Evolutionary conservation across 1,140 invertebrate species (phyloP), one percentile per base, ranked within the genome.

Genomic region (Aphelinus atriplicis): DNA sequence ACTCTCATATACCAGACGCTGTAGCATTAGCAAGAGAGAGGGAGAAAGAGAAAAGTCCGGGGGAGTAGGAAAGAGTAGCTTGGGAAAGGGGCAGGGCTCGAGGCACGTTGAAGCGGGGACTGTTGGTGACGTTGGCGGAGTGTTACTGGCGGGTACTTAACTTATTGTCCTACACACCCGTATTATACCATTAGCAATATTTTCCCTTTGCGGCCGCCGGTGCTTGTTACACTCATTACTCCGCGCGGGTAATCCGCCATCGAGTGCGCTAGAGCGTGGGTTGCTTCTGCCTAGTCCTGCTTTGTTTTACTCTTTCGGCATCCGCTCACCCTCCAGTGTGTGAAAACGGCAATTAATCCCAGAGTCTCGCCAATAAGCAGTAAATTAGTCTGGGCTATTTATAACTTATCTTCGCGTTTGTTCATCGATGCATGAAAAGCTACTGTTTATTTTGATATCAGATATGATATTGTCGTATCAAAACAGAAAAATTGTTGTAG

Each of bases 101-200:
- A 65, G 56, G 65, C 10, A 56, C 26, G 53, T 10, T 26, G 43
- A 43, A 67, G 65, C 55, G 43, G 66, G 76, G 76, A 75, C 81
- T 84, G 81, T 78, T 78, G 78, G 73, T 84, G 83, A 83, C 81
- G 80, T 82, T 81, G 78, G 78, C 73, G 78, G 81, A 83, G 82
- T 83, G 83, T 79, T 81, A 83, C 80, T 84, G 83, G 80, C 82
- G 81, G 81, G 80, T 83, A 80, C 80, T 83, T 83, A 84, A 84
- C 81, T 83, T 84, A 83, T 84, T 84, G 82, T 84, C 82, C 78
- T 82, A 83, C 81, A 81, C 81, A 82, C 75, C 78, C 77, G 81
- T 80, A 83, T 83, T 83, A 83, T 82, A 81, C 80, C 81, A 83
- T 84, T 84, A 83, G 80, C 81, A 84, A 83, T 83, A 83, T 84